Evolutionary conservation across 2,797 vertebrate species (phyloP), one percentile per base, ranked within the genome.

Genomic region (Lagodon rhomboides): DNA sequence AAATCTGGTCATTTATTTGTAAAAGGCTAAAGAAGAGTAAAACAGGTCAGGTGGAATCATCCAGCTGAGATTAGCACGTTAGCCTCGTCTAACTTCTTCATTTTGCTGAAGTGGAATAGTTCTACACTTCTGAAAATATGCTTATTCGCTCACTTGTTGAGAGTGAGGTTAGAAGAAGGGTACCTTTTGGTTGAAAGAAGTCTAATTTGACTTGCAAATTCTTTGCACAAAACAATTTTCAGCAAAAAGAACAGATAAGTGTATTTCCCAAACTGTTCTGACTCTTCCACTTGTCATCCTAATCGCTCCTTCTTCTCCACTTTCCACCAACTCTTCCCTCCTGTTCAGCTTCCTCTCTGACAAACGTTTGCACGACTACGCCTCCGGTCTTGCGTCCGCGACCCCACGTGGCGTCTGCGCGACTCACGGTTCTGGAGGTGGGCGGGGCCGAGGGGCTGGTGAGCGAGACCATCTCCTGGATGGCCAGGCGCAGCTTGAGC

Each of bases 391-490:
- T 60, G 3, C 12, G 2, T 77, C 43, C 41, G 46, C 9, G 41
- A n/a, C n/a, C n/a, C 27, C 2, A 23, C 20, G 0, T 30, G 0
- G 62, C 41, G 15, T 44, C 30, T 8, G 17, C 5, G 0, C 3
- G 30, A 98, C 98, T 99, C 96, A 99, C 98, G 89, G 98, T 99
- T 96, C 98, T 95, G 82, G 98, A 97, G 60, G 98, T 99, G 68
- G 98, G 98, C 27, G 98, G 98, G 55, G 98, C 98, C 0, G 98
- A 99, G 30, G 98, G 98, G 79, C 98, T 99, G 55, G 98, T 99
- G 68, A 99, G 96, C 17, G 98, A 99, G 6, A 99, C 98, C 98
- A 99, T 99, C 92, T 99, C 98, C 91, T 99, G 98, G 93, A 99
- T 99, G 80, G 98, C 98, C 79, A 99, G 87, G 20, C 98, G 96